phyloP scores from a whole-genome alignment of 1,140 invertebrate genomes.

The Zaprionus lachaisei region DNA sequence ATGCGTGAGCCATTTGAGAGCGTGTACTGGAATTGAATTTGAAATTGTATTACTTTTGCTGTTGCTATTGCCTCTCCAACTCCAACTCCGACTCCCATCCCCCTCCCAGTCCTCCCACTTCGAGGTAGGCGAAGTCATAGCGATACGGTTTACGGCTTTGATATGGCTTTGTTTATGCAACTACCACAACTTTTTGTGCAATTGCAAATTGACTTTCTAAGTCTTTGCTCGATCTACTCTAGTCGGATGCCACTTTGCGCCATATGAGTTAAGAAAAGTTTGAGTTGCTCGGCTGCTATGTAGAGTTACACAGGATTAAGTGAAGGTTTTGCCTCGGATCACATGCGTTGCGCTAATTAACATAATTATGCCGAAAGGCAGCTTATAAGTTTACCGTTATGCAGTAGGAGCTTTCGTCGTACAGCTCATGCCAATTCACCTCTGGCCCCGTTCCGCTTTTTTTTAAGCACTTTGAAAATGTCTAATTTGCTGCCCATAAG shows the following conservation, averaged over 20 bases:
- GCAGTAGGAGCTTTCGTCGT: not conserved
- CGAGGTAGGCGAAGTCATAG: constrained; percentile 7
- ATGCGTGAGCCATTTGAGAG: constrained; percentile 59
- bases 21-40: constrained; percentile 64
- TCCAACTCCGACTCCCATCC: no score
- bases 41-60: constrained; percentile 57
- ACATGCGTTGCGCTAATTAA: constrained; percentile 1
- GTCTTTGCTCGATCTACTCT: constrained; percentile 3
- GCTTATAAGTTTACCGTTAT: not conserved
- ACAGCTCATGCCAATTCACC: not conserved
- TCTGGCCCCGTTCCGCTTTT: not conserved
- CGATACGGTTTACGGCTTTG: constrained; percentile 22
- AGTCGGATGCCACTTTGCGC: not conserved
- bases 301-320: not conserved
- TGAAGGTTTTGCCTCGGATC: not conserved
- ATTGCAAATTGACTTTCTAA: constrained; percentile 17
- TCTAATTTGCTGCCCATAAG: constrained; percentile 77
- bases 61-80: not conserved
- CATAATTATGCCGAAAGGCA: not conserved
- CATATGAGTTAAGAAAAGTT: no score
- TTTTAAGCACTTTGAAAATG: constrained; percentile 49
- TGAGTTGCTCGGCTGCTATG: no score
- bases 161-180: constrained; percentile 38
- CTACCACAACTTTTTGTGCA: constrained; percentile 24
- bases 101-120: no score